Percentiles rank a stretch among this genome's conserved stretches.
These are phyloP conservation scores for Boleophthalmus pectinirostris DNA, from an alignment of 2,113 vertebrate genomes.

Conservation along the genomic window DNA sequence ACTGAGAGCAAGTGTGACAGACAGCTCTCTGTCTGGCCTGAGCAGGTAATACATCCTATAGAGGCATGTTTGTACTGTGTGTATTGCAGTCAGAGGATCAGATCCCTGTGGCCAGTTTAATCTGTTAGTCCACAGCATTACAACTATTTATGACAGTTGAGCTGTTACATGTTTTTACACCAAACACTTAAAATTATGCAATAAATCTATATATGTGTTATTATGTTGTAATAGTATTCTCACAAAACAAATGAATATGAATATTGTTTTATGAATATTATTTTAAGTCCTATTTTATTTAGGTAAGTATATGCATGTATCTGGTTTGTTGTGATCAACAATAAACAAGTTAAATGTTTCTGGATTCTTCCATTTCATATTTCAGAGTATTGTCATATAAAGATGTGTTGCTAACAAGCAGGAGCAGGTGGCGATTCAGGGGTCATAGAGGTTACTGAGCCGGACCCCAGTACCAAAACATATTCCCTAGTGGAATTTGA, in stretches of 20 bases:
- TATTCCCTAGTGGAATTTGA: slow-evolving; percentile 39
- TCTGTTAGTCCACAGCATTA: neutral
- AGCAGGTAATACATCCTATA: slow-evolving; percentile 18
- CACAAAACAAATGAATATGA: too few relatives aligned
- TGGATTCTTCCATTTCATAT: neutral
- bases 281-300: neutral
- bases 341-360: neutral
- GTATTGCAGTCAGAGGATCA: slow-evolving; percentile 10
- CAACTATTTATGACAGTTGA: slow-evolving; percentile 6
- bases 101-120: neutral
- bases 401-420: slow-evolving; percentile 29
- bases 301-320: neutral
- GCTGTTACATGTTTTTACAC: slow-evolving; percentile 3
- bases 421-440: slow-evolving; percentile 23
- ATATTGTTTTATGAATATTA: too few relatives aligned
- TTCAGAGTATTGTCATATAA: neutral
- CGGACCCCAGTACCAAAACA: slow-evolving; percentile 17
- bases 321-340: neutral
- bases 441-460: slow-evolving; percentile 25
- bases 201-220: too few relatives aligned
- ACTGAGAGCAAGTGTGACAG: neutral
- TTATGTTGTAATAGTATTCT: too few relatives aligned
- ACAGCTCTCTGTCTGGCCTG: slow-evolving; percentile 9
- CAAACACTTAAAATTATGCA: neutral
- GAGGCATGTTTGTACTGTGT: slow-evolving; percentile 15